These are phyloP conservation scores for Euwallacea similis DNA, from an alignment of 1,140 invertebrate genomes.

Conservation along the genomic window DNA sequence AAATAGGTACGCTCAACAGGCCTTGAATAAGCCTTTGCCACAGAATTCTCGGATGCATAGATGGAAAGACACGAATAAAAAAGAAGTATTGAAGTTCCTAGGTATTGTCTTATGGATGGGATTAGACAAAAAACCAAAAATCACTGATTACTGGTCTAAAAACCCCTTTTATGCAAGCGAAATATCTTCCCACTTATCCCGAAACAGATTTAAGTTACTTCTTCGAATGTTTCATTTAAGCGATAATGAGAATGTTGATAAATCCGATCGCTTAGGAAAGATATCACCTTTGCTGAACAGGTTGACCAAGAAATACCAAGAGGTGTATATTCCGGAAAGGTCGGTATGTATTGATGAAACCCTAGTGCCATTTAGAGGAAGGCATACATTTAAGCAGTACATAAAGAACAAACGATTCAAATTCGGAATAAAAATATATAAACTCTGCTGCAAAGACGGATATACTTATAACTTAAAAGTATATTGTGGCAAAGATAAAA, in stretches of 20 bases:
- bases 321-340: constrained; percentile 4
- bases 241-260: constrained; percentile 20
- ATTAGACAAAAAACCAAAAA: constrained; percentile 4
- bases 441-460: constrained; percentile 8
- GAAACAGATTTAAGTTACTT: constrained; percentile 19
- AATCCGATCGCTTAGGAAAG: constrained; percentile 8
- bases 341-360: constrained; percentile 28
- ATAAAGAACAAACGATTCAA: constrained; percentile 19
- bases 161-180: constrained; percentile 5
- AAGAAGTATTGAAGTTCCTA: constrained; percentile 1
- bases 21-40: background rate
- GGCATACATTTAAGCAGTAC: constrained; percentile 25
- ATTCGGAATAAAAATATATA: constrained; percentile 24
- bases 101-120: constrained; percentile 22
- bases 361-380: constrained; percentile 27
- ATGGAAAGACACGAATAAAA: background rate
- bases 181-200: constrained; percentile 5
- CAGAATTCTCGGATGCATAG: background rate
- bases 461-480: constrained; percentile 13
- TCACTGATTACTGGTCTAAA: constrained; percentile 15
- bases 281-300: constrained; percentile 10
- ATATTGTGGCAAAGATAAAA: constrained; percentile 22
- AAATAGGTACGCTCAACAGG: constrained; percentile 3
- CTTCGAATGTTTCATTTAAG: constrained; percentile 11
- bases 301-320: constrained; percentile 11